A percentile compares a stretch with the other conserved stretches of the same genome.
Conservation (phyloP, 53 echinoderm and acorn worm species). For the Patiria pectinifera region DNA sequence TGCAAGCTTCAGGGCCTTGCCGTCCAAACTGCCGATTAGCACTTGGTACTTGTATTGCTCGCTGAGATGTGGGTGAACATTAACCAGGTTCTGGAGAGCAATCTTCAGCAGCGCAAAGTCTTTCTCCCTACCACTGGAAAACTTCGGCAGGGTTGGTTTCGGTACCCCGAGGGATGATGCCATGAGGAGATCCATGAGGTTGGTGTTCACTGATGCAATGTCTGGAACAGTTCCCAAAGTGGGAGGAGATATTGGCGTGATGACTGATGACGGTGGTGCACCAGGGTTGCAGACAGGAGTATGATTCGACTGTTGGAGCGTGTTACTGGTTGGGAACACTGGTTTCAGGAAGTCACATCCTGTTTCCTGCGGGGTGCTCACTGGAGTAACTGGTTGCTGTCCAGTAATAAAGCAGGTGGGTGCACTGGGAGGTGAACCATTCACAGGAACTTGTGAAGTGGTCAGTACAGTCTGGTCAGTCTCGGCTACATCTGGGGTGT, state of each 20-base stretch:
- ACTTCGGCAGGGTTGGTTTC: slow-evolving; percentile 4
- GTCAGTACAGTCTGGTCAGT: background rate
- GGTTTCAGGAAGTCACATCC: no score
- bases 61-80: slow-evolving; percentile 15
- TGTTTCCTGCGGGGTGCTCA: no score
- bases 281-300: no score
- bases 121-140: slow-evolving; percentile 7
- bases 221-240: no score
- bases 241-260: no score
- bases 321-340: no score
- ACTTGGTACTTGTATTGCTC: slow-evolving; percentile 44
- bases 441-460: background rate
- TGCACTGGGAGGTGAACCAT: slow-evolving; percentile 3
- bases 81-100: slow-evolving; percentile 8
- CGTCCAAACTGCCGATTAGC: background rate
- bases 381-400: background rate
- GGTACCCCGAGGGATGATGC: slow-evolving; percentile 34
- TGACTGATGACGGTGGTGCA: no score
- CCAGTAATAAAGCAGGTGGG: background rate
- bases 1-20: slow-evolving; percentile 29
- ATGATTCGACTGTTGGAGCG: no score
- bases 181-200: background rate
- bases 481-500: background rate
- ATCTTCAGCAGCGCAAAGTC: slow-evolving; percentile 29
- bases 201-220: no score